phyloP scores from a whole-genome alignment of 2,113 vertebrate species.

The Anser brachyrhynchus region DNA sequence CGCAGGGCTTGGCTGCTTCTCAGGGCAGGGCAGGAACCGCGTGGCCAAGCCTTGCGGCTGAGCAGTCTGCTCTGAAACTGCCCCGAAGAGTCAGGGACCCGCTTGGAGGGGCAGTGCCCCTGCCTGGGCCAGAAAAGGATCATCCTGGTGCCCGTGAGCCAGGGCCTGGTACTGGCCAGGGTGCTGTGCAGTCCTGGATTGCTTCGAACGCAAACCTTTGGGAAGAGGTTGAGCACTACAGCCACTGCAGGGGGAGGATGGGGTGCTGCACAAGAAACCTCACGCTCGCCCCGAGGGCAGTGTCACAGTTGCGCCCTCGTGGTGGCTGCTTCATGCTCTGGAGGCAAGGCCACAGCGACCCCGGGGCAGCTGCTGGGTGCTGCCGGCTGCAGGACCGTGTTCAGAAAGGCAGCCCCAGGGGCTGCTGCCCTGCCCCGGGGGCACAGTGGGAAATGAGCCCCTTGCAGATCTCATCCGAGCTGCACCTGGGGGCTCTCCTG shows the following conservation, averaged over 20 bases:
- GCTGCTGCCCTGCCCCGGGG: neutral
- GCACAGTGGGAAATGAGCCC: fast-evolving
- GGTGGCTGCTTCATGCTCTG: fast-evolving
- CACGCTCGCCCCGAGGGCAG: neutral
- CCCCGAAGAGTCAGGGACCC: neutral
- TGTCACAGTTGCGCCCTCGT: neutral
- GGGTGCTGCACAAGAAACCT: fast-evolving
- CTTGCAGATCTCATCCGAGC: neutral
- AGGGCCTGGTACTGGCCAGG: neutral
- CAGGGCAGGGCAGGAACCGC: neutral
- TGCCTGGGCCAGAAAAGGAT: neutral
- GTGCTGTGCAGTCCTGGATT: neutral
- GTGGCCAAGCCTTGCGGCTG: fast-evolving
- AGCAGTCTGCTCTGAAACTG: neutral
- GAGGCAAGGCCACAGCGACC: neutral
- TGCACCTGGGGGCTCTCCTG: neutral
- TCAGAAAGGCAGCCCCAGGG: neutral
- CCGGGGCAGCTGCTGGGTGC: neutral
- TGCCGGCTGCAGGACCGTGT: fast-evolving
- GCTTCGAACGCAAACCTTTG: fast-evolving
- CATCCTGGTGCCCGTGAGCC: neutral
- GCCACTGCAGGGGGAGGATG: fast-evolving
- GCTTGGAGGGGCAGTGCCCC: neutral
- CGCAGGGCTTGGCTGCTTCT: neutral
- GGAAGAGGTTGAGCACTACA: neutral